These are phyloP conservation scores for Cabera pusaria DNA, from an alignment of 2,888 invertebrate species.

Conservation along the genomic window DNA sequence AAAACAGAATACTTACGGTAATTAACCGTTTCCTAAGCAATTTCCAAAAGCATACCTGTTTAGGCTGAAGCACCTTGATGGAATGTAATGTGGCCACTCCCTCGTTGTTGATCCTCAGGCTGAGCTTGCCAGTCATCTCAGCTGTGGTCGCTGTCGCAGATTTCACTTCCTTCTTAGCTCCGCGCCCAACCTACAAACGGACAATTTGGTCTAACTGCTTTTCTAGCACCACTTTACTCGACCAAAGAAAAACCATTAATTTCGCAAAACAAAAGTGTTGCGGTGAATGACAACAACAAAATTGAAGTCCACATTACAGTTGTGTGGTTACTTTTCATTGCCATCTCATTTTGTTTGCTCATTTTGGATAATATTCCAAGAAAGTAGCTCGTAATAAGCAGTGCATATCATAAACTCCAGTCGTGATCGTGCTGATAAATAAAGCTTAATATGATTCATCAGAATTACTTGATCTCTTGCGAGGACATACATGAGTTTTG, in stretches of 20 bases:
- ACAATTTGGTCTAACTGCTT: constrained; percentile 1
- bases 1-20: no score
- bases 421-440: constrained; percentile 6
- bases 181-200: constrained; percentile 86
- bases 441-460: constrained; percentile 7
- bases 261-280: not conserved
- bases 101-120: constrained; percentile 89
- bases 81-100: constrained; percentile 92
- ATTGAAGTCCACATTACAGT: constrained; percentile 1
- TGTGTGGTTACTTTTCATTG: constrained; percentile 8
- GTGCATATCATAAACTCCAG: constrained; percentile 13
- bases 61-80: constrained; percentile 93
- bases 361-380: not conserved
- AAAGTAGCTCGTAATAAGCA: constrained; percentile 16
- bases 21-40: no score
- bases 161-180: constrained; percentile 90
- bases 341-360: no score
- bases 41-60: constrained; percentile 84
- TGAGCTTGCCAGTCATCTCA: constrained; percentile 92
- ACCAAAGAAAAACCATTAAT: no score
- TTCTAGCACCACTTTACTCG: not conserved
- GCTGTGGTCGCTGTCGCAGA: constrained; percentile 94
- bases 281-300: constrained; percentile 4
- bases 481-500: constrained; percentile 19
- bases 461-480: constrained; percentile 6